Evolutionary conservation across 2,797 vertebrate species (phyloP).

Genomic region (Coracias cyanogaster): DNA sequence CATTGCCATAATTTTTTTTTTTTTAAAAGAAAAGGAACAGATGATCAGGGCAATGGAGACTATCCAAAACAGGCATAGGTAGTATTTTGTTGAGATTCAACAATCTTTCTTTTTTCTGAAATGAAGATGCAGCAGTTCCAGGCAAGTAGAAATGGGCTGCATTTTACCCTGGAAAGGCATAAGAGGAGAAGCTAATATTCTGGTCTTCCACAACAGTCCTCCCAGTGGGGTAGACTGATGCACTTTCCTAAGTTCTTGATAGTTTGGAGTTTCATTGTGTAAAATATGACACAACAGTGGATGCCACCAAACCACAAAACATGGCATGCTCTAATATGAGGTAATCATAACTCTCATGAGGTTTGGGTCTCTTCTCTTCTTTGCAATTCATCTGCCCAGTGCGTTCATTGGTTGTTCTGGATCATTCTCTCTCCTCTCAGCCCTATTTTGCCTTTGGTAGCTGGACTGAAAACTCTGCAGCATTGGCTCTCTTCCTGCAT

Average conservation of each 20-base stretch:
- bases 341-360: not conserved
- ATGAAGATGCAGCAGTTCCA: not conserved
- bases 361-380: not conserved
- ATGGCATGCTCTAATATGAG: not conserved
- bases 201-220: not conserved
- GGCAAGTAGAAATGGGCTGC: not conserved
- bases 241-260: not conserved
- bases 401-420: not conserved
- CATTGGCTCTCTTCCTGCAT: not conserved
- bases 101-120: not conserved
- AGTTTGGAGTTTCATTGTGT: not conserved
- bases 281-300: not conserved
- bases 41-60: not conserved
- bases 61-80: not conserved
- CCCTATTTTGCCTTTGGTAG: not conserved
- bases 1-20: not conserved
- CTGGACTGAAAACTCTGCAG: not conserved
- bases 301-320: not conserved
- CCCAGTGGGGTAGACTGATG: not conserved
- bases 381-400: not conserved
- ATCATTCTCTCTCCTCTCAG: not conserved
- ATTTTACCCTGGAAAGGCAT: not conserved
- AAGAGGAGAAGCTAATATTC: not conserved
- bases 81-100: not conserved
- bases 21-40: not conserved